Base-by-base conservation (phyloP, 1,140 invertebrate species). In the Episyrphus balteatus region DNA sequence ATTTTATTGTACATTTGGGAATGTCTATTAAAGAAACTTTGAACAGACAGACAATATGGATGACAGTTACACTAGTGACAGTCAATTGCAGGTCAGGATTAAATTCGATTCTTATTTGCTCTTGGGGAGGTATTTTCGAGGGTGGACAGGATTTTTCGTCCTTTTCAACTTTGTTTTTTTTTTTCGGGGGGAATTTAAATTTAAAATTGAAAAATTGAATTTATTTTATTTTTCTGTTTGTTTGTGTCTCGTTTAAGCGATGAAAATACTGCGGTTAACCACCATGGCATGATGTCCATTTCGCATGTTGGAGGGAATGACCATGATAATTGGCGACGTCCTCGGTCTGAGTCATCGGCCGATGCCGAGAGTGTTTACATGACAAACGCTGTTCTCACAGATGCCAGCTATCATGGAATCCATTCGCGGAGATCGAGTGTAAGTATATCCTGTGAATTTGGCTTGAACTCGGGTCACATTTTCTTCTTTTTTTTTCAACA, bases 331-430 rank as follows among this genome's bases (percentile, higher is more conserved):
- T 66, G 67, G 67, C 54, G 63, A 26, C 74, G 84, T 47, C 77
- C 80, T 46, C 74, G 85, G 50, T 86, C 82, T 18, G 84, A 88
- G 66, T 87, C 84, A 12, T 82, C 78, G 1, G 78, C 73, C 21
- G 82, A 84, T 56, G 75, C 76, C 18, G 84, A 86, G 55, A 79
- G 82, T 44, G 82, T 85, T 55, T 82, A 83, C 52, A 79, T 79
- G 64, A 78, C 80, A 57, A 74, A 80, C 43, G 69, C 79, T 52
- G 70, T 73, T 44, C 64, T 68, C 26, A 53, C 54, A 13, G 71
- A 73, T 49, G 68, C 65, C 7, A 55, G 62, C 36, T 68, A 66
- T 42, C 61, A 66, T 40, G 63, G 61, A 42, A 64, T 66, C 51
- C 63, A 64, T 45, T 66, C 63, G 31, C 56, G 63, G 44, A 66